Evolutionary conservation across 1,140 invertebrate genomes (phyloP), one percentile per base, ranked within the genome.

Genomic region (Drosophila pachea): DNA sequence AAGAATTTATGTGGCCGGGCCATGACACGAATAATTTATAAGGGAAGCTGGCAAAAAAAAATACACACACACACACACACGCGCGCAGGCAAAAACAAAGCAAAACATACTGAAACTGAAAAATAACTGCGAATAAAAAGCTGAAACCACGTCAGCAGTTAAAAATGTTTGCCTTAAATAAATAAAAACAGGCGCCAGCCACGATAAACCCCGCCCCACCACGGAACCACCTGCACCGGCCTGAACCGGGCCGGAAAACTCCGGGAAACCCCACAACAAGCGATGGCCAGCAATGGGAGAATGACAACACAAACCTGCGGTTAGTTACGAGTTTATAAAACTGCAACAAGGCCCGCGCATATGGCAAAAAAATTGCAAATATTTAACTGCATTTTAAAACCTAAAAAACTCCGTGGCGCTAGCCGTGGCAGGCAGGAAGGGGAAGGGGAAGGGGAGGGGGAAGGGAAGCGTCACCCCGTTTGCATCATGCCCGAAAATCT

Each of bases 301-400:
- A 56, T 75, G 75, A 68, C 71, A 82, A 84, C 78, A 78, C 72
- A 82, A 82, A 83, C 79, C 78, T 83, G 78, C 79, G 78, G 78
- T 83, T 83, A 83, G 78, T 83, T 83, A 83, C 78, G 78, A 84
- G 79, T 84, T 71, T 78, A 83, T 83, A 83, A 74, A 76, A 84
- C 68, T 76, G 68, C 78, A 84, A 76, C 73, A 61, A 55, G 59
- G 33, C 48, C 48, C 12, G 36, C 32, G 22, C 29, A 43, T 48
- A 40, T 56, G 48, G 8, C 4, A 6, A 73, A 77, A 82, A 82
- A 78, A 81, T 63, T 47, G 56, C 43, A 83, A 83, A 82, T 83
- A 75, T 82, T 82, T 83, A 82, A 82, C 75, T 83, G 79, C 64
- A 72, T 78, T 83, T 83, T 75, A 73, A 74, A 78, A 64, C 55